A percentile compares a stretch with the other conserved stretches of the same genome.
These are phyloP conservation scores for Datnioides undecimradiatus DNA, from an alignment of 2,113 vertebrate genomes.

Conservation along the genomic window DNA sequence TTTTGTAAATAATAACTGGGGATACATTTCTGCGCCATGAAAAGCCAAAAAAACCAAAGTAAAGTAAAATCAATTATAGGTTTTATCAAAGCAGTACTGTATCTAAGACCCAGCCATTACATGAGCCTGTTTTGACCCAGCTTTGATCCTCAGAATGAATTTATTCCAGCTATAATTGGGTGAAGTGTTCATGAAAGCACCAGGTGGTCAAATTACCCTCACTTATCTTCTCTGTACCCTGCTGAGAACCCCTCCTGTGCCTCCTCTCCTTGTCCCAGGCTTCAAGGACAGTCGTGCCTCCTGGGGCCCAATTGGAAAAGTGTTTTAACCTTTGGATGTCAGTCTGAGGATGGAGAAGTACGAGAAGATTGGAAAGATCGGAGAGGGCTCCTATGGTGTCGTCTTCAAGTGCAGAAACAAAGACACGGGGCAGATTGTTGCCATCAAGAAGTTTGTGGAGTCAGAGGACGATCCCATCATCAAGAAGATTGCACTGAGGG, in stretches of 20 bases:
- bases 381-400: conserved; percentile 95
- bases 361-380: conserved; percentile 94
- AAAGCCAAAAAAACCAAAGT: background rate
- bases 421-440: conserved; percentile 93
- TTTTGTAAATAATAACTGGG: too few relatives aligned
- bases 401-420: conserved; percentile 96
- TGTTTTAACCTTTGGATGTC: background rate
- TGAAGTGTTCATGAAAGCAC: background rate
- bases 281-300: background rate
- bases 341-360: conserved; percentile 91
- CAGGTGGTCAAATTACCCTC: background rate
- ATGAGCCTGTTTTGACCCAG: background rate
- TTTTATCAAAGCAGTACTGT: background rate
- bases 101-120: background rate
- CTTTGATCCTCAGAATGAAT: background rate
- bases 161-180: background rate
- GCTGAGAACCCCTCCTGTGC: background rate
- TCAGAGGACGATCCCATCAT: conserved; percentile 95
- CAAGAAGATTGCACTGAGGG: conserved; percentile 93
- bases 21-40: background rate
- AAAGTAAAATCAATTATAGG: background rate
- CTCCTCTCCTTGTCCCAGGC: background rate
- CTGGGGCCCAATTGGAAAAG: background rate
- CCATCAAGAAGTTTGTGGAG: conserved; percentile 97
- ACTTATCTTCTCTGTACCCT: background rate